Base-by-base conservation (phyloP, 2,888 invertebrate genomes). In the Acanthosepion pharaonis region DNA sequence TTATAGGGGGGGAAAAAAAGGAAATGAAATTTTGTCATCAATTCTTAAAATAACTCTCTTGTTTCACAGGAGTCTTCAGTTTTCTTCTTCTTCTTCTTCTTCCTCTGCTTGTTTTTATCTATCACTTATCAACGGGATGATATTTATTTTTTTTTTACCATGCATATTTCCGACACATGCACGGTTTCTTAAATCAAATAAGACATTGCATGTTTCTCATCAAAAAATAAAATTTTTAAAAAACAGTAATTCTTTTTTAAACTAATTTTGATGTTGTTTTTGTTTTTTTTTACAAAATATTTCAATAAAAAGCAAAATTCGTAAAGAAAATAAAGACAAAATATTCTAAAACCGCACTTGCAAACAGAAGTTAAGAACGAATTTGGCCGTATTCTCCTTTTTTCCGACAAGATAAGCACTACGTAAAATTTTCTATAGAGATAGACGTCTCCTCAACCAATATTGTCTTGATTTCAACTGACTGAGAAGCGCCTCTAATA, bases 131-230 rank as follows among this genome's bases (percentile, higher is more conserved):
- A 78, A n/a, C n/a, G 23, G n/a, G 78, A 15, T 15, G n/a, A 78
- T 78, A n/a, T 33, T n/a, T n/a, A n/a, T n/a, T n/a, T n/a, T 78
- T 28, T n/a, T 78, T n/a, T n/a, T n/a, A 15, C 15, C 78, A 78
- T 33, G 78, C 78, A 78, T 78, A 78, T 78, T 78, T 18, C 11
- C n/a, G n/a, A 78, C 78, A n/a, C n/a, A 78, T n/a, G 23, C n/a
- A 78, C n/a, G 78, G 78, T 78, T 78, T 78, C 78, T n/a, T n/a
- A 78, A 78, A 78, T 78, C 78, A 78, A 78, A 78, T 78, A 78
- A n/a, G n/a, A 78, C 78, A 33, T 11, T 78, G 78, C 78, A 78
- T 33, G n/a, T 25, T 78, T n/a, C 78, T 78, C 9, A 78, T 78
- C n/a, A 78, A 78, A 78, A 78, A 78, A 78, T 78, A 78, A 78